Evolutionary conservation across 2,888 invertebrate genomes (phyloP).

Genomic region (Steromphala cineraria): DNA sequence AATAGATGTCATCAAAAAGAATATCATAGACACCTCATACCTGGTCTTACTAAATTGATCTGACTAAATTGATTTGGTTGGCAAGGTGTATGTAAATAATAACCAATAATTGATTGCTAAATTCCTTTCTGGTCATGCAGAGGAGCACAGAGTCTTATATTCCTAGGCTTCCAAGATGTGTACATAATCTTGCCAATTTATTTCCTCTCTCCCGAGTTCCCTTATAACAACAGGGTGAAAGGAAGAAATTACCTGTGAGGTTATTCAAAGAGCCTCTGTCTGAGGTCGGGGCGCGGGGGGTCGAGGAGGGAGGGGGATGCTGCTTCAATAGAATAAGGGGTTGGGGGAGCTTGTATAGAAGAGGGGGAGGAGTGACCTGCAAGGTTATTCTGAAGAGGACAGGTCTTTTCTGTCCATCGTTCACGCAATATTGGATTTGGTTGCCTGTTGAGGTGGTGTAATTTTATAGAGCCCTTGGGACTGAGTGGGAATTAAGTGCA

Average conservation of each 20-base stretch:
- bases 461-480: background rate
- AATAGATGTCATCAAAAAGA: background rate
- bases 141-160: background rate
- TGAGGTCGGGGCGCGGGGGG: too few relatives aligned
- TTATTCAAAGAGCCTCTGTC: too few relatives aligned
- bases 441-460: background rate
- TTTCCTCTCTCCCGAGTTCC: background rate
- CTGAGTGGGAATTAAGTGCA: background rate
- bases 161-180: background rate
- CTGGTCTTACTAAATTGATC: background rate
- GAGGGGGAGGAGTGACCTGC: background rate
- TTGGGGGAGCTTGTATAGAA: too few relatives aligned
- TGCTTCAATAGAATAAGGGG: too few relatives aligned
- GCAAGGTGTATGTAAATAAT: background rate
- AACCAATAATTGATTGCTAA: background rate
- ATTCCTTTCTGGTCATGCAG: background rate
- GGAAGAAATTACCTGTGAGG: background rate
- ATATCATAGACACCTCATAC: background rate
- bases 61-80: background rate
- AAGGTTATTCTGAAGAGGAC: background rate
- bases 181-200: background rate
- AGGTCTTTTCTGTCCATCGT: background rate
- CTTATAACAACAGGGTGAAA: background rate
- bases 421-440: background rate
- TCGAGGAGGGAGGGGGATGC: too few relatives aligned